Conservation (phyloP, 1,140 invertebrate species). For the Pogonognathellus flavescens region DNA sequence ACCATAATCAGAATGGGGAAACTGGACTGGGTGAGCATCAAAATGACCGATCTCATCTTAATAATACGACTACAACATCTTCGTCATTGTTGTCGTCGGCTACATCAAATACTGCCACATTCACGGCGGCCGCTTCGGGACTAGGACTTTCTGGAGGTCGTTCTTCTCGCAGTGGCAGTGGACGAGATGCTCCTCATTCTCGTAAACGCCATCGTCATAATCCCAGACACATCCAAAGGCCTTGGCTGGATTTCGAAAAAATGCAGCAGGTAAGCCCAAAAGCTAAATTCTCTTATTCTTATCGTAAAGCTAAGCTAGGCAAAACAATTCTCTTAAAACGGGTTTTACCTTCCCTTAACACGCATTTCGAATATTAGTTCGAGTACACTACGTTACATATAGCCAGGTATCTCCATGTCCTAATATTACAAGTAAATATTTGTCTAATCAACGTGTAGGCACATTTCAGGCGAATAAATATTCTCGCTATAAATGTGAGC, state of each 20-base stretch:
- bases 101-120: slow-evolving; percentile 59
- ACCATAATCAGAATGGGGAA: slow-evolving; percentile 50
- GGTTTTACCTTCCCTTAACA: no score
- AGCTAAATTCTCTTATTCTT: not conserved
- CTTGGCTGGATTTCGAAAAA: slow-evolving; percentile 95
- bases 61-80: slow-evolving; percentile 65
- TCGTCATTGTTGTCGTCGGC: slow-evolving; percentile 62
- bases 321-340: no score
- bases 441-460: no score
- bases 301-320: no score
- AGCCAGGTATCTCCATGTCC: no score
- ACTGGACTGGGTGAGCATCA: slow-evolving; percentile 48
- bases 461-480: no score
- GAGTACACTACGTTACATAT: no score
- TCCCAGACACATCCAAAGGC: slow-evolving; percentile 80
- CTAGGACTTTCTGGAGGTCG: slow-evolving; percentile 64
- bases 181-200: slow-evolving; percentile 62
- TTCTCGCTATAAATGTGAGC: no score
- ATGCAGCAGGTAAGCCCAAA: slow-evolving; percentile 85
- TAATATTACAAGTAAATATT: no score
- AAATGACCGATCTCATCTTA: slow-evolving; percentile 66
- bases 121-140: slow-evolving; percentile 67
- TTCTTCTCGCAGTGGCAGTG: slow-evolving; percentile 70
- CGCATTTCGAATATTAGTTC: no score
- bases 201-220: slow-evolving; percentile 70